These are phyloP conservation scores for Diploptera punctata DNA, from an alignment of 2,888 invertebrate genomes.

Conservation along the genomic window DNA sequence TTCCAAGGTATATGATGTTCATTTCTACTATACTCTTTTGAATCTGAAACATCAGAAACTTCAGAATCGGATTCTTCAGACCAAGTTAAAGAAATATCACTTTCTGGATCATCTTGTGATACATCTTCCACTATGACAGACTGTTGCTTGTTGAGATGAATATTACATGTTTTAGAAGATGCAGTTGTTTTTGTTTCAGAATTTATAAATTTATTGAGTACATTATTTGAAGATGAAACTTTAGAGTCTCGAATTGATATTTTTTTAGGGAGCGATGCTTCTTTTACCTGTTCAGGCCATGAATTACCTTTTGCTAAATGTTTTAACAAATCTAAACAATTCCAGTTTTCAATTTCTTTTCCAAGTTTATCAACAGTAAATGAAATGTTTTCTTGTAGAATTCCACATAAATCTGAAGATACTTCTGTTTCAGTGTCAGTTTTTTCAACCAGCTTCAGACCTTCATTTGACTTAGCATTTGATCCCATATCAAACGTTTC, in stretches of 20 bases:
- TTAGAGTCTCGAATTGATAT: no score
- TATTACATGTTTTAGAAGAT: no score
- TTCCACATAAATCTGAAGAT: not conserved
- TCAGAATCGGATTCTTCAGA: not conserved
- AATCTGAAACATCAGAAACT: not conserved
- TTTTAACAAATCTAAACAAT: not conserved
- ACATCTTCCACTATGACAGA: not conserved
- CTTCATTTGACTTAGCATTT: no score
- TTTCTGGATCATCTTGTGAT: not conserved
- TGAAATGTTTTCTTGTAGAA: not conserved
- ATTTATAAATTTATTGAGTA: no score
- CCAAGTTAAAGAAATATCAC: not conserved
- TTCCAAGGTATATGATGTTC: not conserved
- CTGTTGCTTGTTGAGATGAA: not conserved
- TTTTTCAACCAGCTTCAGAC: no score
- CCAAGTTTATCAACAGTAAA: not conserved
- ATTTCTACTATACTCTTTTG: not conserved
- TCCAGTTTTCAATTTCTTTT: not conserved
- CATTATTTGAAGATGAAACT: no score
- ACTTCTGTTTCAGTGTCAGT: not conserved
- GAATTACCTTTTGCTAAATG: not conserved
- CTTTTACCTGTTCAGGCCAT: constrained; percentile 16
- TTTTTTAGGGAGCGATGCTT: no score
- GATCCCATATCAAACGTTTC: no score
- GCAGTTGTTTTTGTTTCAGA: no score